Base-by-base conservation (phyloP, 2,797 vertebrate genomes). In the Ptychobarbus kaznakovi region DNA sequence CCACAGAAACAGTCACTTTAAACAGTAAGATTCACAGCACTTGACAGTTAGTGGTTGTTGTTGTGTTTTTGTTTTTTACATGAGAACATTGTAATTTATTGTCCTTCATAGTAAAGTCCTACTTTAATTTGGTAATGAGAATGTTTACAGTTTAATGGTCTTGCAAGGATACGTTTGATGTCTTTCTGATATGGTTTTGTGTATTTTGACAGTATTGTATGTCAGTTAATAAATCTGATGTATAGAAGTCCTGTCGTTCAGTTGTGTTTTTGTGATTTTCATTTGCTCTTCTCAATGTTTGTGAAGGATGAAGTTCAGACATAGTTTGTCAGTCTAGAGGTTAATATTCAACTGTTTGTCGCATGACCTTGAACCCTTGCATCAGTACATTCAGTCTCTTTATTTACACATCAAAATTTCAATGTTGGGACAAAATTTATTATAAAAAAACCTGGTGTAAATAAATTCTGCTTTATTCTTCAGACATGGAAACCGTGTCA, bases 401-500 rank as follows among this genome's bases (percentile, higher is more conserved):
- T 80, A 35, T 68, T 72, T 44, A 28, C 38, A 49, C 4, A 13
- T 82, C 22, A n/a, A 25, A 58, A 85, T 69, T 32, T 51, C 6
- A 44, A 46, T 73, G 35, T 22, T 70, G 1, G 5, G 28, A 12
- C 40, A 22, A 61, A 61, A 53, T 22, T 13, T 1, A 28, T 46
- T 56, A 56, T 18, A 13, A 63, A 22, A 63, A 44, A 69, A 32
- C 66, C 42, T 56, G 8, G 16, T 65, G 5, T 35, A 10, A 77
- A 42, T 16, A 28, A 28, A 20, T 20, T 7, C 2, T 38, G 25
- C 53, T 40, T 63, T 63, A 16, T 35, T 82, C 40, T 11, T 40
- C 49, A 90, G 89, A 22, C 10, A 95, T 95, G 94, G 93, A 94
- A 1, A 13, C 85, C 25, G 15, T 88, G 80, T 80, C 89, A 53